These are phyloP conservation scores for Periophthalmodon schlosseri DNA, from an alignment of 2,113 vertebrate genomes.

Conservation along the genomic window DNA sequence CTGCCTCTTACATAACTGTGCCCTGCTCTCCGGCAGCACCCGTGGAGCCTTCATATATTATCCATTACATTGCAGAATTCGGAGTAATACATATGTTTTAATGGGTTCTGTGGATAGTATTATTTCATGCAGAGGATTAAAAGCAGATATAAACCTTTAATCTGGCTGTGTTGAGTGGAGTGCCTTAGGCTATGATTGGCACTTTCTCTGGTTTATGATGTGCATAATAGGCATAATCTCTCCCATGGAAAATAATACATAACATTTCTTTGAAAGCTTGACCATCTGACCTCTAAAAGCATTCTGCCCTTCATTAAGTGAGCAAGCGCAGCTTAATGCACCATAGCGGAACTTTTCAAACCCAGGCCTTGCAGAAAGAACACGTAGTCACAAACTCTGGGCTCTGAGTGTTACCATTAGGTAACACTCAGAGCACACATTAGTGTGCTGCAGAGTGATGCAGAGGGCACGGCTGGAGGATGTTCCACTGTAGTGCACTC, in stretches of 20 bases:
- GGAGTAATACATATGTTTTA: neutral
- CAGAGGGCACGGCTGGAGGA: too few species aligned
- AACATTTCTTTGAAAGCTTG: constrained; percentile 11
- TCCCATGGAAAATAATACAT: constrained; percentile 16
- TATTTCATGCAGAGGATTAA: neutral
- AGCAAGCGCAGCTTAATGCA: constrained; percentile 43
- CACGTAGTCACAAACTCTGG: constrained; percentile 30
- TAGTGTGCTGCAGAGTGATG: neutral
- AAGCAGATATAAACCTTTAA: neutral
- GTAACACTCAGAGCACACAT: constrained; percentile 16
- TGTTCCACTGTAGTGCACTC: too few species aligned
- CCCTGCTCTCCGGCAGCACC: constrained; percentile 3
- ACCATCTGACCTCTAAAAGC: constrained; percentile 13
- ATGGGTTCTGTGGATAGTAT: neutral
- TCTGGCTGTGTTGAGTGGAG: neutral
- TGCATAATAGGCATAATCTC: constrained; percentile 21
- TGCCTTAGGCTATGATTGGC: neutral
- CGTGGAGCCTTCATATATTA: neutral
- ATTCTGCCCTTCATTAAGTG: constrained; percentile 36
- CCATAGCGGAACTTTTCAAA: constrained; percentile 30
- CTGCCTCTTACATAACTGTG: constrained; percentile 55
- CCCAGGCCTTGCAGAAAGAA: constrained; percentile 26
- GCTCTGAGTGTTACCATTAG: constrained; percentile 37
- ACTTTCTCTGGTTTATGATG: neutral
- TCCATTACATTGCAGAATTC: neutral